Base-by-base conservation (phyloP, 1,140 invertebrate genomes). In the Pseudomyrmex concolor region DNA sequence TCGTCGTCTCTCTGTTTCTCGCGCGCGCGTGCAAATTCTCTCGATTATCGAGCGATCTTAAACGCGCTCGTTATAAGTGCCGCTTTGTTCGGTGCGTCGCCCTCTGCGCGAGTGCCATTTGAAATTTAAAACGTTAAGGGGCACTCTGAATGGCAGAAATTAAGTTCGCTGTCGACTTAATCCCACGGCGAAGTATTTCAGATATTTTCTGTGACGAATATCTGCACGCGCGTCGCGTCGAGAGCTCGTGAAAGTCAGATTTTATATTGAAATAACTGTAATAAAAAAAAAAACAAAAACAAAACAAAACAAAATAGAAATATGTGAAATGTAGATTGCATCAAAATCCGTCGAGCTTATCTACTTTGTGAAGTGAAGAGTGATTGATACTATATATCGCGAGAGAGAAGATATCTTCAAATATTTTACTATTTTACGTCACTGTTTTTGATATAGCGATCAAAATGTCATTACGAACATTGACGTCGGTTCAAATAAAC, bases 71-170 rank as follows among this genome's bases (percentile, higher is more conserved):
- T 80, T 71, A 71, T 80, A 80, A 80, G 66, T 80, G 43, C 76
- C 76, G 66, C 66, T 80, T 80, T 80, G 54, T 80, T 80, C 76
- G 55, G 19, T 59, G 54, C 64, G 54, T 8, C 48, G 55, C 71
- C 1, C 71, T 2, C 68, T 59, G 34, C 34, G 34, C 48, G 60
- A 84, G 22, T 82, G 57, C 59, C 68, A 82, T 82, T 84, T 60
- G 78, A 82, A 84, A 84, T 71, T 84, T 80, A 71, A 78, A 80
- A 80, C 43, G n/a, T 71, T 80, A 71, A 80, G 43, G 74, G 63
- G 13, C 54, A 57, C n/a, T 70, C 19, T 48, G 76, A 78, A 70
- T 59, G 55, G 34, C 19, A 78, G 54, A 80, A 71, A 80, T 71
- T 71, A 70, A 80, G 43, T 60, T 17, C 15, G 64, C 10, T 80